These are phyloP conservation scores for Chloroceryle aenea DNA, from an alignment of 2,113 vertebrate genomes.

Conservation along the genomic window DNA sequence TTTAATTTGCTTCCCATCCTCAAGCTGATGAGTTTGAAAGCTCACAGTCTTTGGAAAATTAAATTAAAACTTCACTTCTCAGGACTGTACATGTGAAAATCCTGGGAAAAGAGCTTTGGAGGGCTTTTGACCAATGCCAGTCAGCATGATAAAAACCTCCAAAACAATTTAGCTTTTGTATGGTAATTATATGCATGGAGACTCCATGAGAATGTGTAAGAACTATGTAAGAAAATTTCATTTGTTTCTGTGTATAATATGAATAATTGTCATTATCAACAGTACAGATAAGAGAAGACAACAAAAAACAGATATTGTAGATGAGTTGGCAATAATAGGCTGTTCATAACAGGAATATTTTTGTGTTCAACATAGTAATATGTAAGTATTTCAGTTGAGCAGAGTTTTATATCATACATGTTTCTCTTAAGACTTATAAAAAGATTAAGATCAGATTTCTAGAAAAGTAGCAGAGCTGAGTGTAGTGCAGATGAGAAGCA, in stretches of 20 bases:
- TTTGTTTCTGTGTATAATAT: not conserved
- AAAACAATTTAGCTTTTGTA: not conserved
- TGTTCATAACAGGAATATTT: not conserved
- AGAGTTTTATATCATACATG: not conserved
- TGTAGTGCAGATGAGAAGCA: not conserved
- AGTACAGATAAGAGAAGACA: not conserved
- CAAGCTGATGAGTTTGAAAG: not conserved
- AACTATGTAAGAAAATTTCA: not conserved
- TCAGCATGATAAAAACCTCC: not conserved
- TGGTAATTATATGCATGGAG: not conserved
- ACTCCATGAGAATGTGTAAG: not conserved
- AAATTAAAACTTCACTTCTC: not conserved
- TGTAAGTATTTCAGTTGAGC: not conserved
- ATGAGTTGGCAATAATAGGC: not conserved
- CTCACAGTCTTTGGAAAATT: not conserved
- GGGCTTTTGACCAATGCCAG: not conserved
- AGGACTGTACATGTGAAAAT: not conserved
- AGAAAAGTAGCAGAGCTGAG: not conserved
- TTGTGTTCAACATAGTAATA: not conserved
- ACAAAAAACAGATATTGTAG: not conserved
- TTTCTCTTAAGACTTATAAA: not conserved
- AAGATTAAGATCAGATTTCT: not conserved
- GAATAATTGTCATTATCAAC: not conserved
- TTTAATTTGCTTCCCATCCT: not conserved
- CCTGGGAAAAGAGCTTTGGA: not conserved